Evolutionary conservation across 2,797 vertebrate species (phyloP).

Genomic region (Pachyuromys duprasi): DNA sequence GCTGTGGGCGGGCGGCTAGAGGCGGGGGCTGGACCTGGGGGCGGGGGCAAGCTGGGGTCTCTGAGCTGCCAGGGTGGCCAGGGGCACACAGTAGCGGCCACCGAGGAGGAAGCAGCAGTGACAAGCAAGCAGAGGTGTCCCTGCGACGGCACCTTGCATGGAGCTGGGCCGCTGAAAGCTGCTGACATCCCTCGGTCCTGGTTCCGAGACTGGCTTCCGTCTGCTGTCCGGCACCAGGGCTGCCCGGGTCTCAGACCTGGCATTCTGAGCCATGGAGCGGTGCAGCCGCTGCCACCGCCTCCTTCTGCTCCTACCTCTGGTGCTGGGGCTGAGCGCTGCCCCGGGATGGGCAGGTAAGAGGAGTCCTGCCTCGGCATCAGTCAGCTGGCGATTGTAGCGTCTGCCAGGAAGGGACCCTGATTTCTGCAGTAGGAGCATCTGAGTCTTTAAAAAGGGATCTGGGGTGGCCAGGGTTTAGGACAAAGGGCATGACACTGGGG

Average conservation of each 20-base stretch:
- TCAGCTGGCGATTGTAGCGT: background rate
- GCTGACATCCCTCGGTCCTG: background rate
- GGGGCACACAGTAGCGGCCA: conserved; percentile 69
- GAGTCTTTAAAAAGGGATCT: background rate
- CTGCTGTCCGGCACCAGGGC: background rate
- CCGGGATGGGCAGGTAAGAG: conserved; percentile 75
- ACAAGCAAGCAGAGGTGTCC: background rate
- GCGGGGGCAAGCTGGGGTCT: conserved; percentile 72
- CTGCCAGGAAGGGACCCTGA: background rate
- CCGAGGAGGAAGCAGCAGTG: conserved; percentile 57
- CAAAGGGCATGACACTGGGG: background rate
- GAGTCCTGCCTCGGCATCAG: background rate
- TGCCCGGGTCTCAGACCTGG: conserved; percentile 41
- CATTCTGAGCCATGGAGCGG: conserved; percentile 65
- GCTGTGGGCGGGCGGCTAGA: conserved; percentile 71
- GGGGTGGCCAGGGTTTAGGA: background rate
- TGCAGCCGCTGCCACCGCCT: conserved; percentile 70
- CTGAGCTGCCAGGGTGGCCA: conserved; percentile 70
- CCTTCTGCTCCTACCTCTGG: conserved; percentile 70
- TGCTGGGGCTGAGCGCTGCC: conserved; percentile 71
- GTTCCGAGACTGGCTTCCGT: background rate
- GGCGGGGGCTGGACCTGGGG: conserved; percentile 64
- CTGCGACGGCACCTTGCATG: conserved; percentile 57
- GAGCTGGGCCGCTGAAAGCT: conserved; percentile 42
- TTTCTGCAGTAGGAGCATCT: background rate